Evolutionary conservation across 2,113 vertebrate genomes (phyloP).

Genomic region (Etia nguti): DNA sequence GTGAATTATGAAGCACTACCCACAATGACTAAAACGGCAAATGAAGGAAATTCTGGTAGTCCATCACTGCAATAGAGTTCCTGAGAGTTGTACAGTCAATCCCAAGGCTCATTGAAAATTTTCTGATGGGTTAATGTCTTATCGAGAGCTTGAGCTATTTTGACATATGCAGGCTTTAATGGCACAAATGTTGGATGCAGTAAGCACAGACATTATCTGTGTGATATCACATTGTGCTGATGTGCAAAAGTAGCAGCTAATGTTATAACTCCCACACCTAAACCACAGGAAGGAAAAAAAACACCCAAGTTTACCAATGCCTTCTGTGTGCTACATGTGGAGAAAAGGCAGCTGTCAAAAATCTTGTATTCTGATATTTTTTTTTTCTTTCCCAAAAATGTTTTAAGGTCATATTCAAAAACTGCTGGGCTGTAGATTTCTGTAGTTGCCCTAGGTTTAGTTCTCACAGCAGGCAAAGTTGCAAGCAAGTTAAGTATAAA

Average conservation of each 20-base stretch:
- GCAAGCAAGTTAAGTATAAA: not conserved
- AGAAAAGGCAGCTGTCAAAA: not conserved
- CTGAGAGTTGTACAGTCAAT: fast-evolving
- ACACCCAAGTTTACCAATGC: not conserved
- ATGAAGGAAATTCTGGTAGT: not conserved
- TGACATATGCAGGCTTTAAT: not conserved
- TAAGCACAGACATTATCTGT: not conserved
- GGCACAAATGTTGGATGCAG: not conserved
- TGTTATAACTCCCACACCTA: not conserved
- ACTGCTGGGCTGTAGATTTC: not conserved
- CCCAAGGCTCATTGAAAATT: not conserved
- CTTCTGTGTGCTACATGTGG: not conserved
- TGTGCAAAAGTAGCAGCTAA: not conserved
- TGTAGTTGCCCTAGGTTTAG: not conserved
- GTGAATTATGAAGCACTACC: fast-evolving
- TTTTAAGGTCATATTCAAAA: not conserved
- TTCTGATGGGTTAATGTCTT: not conserved
- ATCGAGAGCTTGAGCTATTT: not conserved
- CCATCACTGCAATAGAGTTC: not conserved
- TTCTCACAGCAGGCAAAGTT: not conserved
- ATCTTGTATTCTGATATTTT: not conserved
- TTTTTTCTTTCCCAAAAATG: not conserved
- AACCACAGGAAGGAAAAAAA: not conserved
- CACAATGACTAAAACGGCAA: not conserved
- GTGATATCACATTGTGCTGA: not conserved